Evolutionary conservation across 2,888 invertebrate genomes (phyloP).

Genomic region (Adelognathus sp.): DNA sequence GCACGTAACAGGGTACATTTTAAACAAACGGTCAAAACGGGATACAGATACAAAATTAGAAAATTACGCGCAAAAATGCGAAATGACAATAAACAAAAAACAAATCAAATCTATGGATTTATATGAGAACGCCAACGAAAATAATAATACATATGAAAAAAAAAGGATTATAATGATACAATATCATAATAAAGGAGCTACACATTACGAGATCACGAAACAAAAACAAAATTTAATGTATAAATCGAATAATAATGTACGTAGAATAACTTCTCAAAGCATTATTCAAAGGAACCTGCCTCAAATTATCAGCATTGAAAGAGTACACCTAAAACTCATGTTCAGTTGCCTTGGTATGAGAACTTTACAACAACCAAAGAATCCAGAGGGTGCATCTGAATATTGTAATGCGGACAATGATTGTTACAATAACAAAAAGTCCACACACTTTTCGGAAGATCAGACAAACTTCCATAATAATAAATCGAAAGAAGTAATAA

Average conservation of each 20-base stretch:
- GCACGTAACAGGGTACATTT: no score
- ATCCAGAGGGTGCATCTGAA: background rate
- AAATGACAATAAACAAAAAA: background rate
- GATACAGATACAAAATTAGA: background rate
- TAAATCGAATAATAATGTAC: no score
- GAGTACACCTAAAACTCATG: background rate
- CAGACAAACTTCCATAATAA: background rate
- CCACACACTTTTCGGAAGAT: background rate
- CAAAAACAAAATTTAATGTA: background rate
- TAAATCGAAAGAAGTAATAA: constrained; percentile 5
- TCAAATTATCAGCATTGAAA: background rate
- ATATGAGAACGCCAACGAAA: background rate
- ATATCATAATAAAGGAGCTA: background rate
- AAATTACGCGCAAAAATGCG: background rate
- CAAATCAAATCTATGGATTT: constrained; percentile 1
- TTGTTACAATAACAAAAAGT: background rate
- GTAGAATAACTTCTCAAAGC: background rate
- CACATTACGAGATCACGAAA: background rate
- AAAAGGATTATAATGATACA: background rate
- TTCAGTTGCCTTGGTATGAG: background rate
- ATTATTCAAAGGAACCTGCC: background rate
- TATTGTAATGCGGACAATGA: background rate
- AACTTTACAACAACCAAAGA: background rate
- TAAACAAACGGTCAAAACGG: background rate
- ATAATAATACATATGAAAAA: background rate